phyloP scores from a whole-genome alignment of 2,113 vertebrate genomes.

The Calonectris borealis region DNA sequence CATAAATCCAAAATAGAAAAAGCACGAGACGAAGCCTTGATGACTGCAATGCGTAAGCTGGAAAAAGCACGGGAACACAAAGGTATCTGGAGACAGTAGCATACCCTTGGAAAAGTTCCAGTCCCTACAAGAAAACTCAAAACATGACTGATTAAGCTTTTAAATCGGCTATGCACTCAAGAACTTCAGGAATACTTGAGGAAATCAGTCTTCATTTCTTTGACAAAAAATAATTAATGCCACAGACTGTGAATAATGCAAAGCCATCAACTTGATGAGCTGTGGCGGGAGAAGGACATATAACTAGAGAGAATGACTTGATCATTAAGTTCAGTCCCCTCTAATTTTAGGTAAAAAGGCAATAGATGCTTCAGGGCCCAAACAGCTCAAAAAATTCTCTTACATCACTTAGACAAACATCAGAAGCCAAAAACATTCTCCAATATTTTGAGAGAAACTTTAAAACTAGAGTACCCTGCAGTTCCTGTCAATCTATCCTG shows the following conservation, averaged over 20 bases:
- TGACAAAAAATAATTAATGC: constrained; percentile 10
- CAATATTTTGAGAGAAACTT: background rate
- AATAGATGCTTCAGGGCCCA: background rate
- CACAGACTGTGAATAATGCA: background rate
- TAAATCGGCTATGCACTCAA: background rate
- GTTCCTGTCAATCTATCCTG: background rate
- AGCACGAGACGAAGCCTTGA: background rate
- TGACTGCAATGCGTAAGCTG: background rate
- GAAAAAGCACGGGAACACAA: background rate
- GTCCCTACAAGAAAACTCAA: background rate
- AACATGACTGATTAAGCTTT: background rate
- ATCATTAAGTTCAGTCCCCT: background rate
- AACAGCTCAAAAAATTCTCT: background rate
- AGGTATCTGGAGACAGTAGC: background rate
- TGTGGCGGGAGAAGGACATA: background rate
- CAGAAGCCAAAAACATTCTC: background rate
- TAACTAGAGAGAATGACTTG: background rate
- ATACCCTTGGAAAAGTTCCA: background rate
- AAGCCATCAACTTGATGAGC: constrained; percentile 16
- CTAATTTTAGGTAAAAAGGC: background rate
- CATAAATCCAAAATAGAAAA: background rate
- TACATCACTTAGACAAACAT: background rate
- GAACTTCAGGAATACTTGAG: background rate
- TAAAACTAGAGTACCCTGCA: background rate
- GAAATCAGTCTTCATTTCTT: constrained; percentile 19